A percentile compares a stretch with the other conserved stretches of the same genome.
phyloP scores from a whole-genome alignment of 53 echinoderm and acorn worm genomes.

The Apostichopus leukothele region DNA sequence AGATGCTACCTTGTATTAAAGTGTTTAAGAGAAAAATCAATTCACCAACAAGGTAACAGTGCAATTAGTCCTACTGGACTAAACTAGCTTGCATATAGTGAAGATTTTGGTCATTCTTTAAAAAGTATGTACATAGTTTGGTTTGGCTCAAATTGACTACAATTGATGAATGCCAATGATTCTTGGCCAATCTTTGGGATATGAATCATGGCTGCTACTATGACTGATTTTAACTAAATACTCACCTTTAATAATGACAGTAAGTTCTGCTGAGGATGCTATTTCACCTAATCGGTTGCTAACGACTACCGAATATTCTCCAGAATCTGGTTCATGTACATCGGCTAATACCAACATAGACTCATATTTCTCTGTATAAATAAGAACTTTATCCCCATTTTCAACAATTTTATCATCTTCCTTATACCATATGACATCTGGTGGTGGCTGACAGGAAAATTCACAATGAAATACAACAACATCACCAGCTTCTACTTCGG shows the following conservation, averaged over 20 bases:
- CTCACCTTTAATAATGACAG: constrained; percentile 86
- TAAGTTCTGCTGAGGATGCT: constrained; percentile 65
- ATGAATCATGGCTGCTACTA: too few species aligned
- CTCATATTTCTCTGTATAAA: constrained; percentile 68
- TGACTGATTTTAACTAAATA: neutral
- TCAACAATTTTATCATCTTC: constrained; percentile 56
- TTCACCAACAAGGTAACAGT: too few species aligned
- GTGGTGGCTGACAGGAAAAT: constrained; percentile 78
- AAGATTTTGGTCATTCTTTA: too few species aligned
- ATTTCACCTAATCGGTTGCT: constrained; percentile 69
- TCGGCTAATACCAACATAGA: constrained; percentile 87
- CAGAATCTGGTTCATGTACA: constrained; percentile 72
- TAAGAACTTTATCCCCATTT: constrained; percentile 63
- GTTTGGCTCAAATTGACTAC: too few species aligned
- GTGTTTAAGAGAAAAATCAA: too few species aligned
- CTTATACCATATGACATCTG: constrained; percentile 79
- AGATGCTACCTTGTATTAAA: too few species aligned
- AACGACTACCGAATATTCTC: constrained; percentile 73
- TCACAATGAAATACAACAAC: constrained; percentile 84
- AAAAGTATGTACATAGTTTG: too few species aligned
- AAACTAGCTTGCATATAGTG: too few species aligned
- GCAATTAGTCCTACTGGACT: too few species aligned
- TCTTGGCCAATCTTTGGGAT: too few species aligned
- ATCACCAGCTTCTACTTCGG: constrained; percentile 89
- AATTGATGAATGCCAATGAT: too few species aligned